Base-by-base conservation (phyloP, 2,113 vertebrate genomes). In the Calyptomena viridis region DNA sequence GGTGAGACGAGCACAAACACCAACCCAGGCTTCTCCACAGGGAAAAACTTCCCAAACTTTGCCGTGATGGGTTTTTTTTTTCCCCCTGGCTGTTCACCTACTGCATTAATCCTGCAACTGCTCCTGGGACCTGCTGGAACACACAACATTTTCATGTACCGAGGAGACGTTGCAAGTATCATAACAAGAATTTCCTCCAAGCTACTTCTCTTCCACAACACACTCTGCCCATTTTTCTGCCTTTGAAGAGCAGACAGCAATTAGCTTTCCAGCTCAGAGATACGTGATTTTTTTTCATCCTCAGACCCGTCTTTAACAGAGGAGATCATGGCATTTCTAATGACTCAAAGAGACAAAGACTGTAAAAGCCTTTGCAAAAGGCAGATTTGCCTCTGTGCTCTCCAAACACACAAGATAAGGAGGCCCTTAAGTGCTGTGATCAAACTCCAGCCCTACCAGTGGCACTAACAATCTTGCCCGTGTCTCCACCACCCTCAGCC, bases 21-120 rank as follows among this genome's bases (percentile, higher is more conserved):
- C 11, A 44, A 1, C 8, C 24, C n/a, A 1, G 4, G 2, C 44
- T 72, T 9, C 21, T 46, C 31, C 31, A 2, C 1, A 8, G 24
- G 52, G 21, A 49, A 16, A 62, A 14, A 47, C 44, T 50, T 20
- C 20, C 69, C 89, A 37, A 28, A 55, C 40, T 23, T 12, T 9
- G 27, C 40, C 6, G 2, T 7, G n/a, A 7, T 1, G 1, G 12
- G 17, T 28, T 64, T 7, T 19, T 22, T 35, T 25, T 40, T 27
- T 5, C 31, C 24, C 35, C 56, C 64, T 5, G 4, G 3, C 22
- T n/a, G 33, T 0, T 52, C 31, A 19, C 47, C 71, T 76, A 5
- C 23, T 23, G 62, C 72, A 16, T 7, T 46, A 37, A 83, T 22
- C 52, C 49, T 3, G 7, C 0, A 2, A 1, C 66, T 5, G 53